Evolutionary conservation across 2,888 invertebrate genomes (phyloP).

Genomic region (Apotomis betuletana): DNA sequence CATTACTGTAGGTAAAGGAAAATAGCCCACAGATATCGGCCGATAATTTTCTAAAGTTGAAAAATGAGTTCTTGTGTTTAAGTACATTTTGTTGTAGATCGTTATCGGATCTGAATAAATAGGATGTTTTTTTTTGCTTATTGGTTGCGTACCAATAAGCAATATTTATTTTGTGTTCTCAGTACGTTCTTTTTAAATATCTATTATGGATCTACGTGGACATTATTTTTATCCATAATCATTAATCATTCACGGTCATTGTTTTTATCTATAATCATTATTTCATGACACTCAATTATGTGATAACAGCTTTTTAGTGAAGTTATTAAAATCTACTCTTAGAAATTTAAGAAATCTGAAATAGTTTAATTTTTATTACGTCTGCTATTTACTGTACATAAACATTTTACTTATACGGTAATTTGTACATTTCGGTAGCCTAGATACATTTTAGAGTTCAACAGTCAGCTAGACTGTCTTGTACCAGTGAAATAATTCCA

Average conservation of each 20-base stretch:
- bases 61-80: conserved; percentile 74
- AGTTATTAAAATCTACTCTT: too few species aligned
- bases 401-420: neutral
- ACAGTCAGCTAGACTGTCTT: conserved; percentile 4
- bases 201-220: neutral
- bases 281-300: too few species aligned
- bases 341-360: too few species aligned
- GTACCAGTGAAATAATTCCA: conserved; percentile 13
- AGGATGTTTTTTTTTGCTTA: conserved; percentile 48
- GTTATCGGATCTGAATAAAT: conserved; percentile 69
- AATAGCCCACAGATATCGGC: conserved; percentile 77
- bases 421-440: neutral
- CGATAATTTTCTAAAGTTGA: conserved; percentile 79
- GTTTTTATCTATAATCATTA: too few species aligned
- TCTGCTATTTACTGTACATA: too few species aligned
- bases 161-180: neutral
- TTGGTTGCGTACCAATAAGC: neutral
- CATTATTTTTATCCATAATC: too few species aligned
- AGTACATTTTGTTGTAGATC: conserved; percentile 69
- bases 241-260: too few species aligned
- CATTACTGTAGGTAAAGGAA: conserved; percentile 75
- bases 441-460: neutral
- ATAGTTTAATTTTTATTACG: too few species aligned
- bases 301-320: too few species aligned
- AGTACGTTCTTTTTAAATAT: neutral